Percentiles rank a stretch among this genome's conserved stretches.
These are phyloP conservation scores for Pectinophora gossypiella DNA, from an alignment of 1,140 invertebrate genomes.

Conservation along the genomic window DNA sequence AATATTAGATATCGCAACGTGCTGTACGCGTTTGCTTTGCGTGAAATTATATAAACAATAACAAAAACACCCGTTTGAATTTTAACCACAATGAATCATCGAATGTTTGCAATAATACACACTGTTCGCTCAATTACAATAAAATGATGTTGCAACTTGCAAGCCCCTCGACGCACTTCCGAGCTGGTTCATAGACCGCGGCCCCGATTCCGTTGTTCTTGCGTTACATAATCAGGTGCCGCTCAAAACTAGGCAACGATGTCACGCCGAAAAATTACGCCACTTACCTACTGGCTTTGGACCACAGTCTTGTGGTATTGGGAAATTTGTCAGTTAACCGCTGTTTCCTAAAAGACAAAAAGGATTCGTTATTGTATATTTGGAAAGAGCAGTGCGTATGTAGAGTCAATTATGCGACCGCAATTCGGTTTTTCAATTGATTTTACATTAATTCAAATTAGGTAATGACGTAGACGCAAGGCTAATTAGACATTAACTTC, in stretches of 20 bases:
- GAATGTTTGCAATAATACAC: not conserved
- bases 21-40: too few relatives aligned
- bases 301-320: conserved; percentile 1
- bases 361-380: too few relatives aligned
- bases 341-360: not conserved
- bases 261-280: conserved; percentile 71
- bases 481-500: not conserved
- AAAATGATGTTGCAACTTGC: conserved; percentile 23
- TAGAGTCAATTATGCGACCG: too few relatives aligned
- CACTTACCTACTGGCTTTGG: conserved; percentile 35
- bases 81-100: not conserved
- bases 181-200: conserved; percentile 49
- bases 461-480: not conserved
- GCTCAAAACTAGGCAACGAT: conserved; percentile 71
- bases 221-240: conserved; percentile 66
- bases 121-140: conserved; percentile 8
- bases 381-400: too few relatives aligned
- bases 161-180: conserved; percentile 56
- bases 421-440: too few relatives aligned
- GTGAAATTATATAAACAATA: not conserved
- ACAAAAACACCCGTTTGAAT: not conserved
- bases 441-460: too few relatives aligned
- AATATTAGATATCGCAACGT: too few relatives aligned
- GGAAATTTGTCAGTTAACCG: not conserved
- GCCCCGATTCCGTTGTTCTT: conserved; percentile 65